Conservation (phyloP, 2,797 vertebrate species). For the Sebastes alutus region DNA sequence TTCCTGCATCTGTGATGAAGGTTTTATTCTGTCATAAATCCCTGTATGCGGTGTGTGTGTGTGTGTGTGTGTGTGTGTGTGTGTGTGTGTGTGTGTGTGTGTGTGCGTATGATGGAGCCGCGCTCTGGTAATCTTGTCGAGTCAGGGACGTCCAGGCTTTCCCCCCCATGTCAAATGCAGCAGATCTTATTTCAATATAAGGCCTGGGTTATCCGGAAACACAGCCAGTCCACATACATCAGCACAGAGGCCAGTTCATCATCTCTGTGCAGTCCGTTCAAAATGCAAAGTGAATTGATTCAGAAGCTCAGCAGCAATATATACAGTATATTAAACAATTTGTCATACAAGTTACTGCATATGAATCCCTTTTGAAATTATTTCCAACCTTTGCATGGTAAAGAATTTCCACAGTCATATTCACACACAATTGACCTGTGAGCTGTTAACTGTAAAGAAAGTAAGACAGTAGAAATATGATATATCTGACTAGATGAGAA, state of each 20-base stretch:
- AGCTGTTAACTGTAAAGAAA: neutral
- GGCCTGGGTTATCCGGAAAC: slow-evolving; percentile 27
- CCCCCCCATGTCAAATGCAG: slow-evolving; percentile 54
- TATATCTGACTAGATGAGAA: neutral
- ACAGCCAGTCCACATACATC: slow-evolving; percentile 32
- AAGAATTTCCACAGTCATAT: neutral
- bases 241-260: neutral
- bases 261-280: slow-evolving; percentile 18
- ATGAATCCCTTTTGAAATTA: neutral
- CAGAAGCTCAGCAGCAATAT: neutral
- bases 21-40: slow-evolving; percentile 76
- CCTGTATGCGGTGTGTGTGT: slow-evolving; percentile 24
- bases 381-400: neutral
- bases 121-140: slow-evolving; percentile 60
- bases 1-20: slow-evolving; percentile 71
- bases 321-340: neutral
- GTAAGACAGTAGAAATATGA: neutral
- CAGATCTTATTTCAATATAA: slow-evolving; percentile 63
- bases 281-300: slow-evolving; percentile 52
- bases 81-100: slow-evolving; percentile 4
- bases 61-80: slow-evolving; percentile 24
- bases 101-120: slow-evolving; percentile 13
- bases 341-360: neutral
- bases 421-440: neutral
- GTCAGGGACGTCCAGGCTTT: slow-evolving; percentile 64